A percentile compares a stretch with the other conserved stretches of the same genome.
Evolutionary conservation across 2,113 vertebrate genomes (phyloP).

Genomic region (Poicephalus meyeri): DNA sequence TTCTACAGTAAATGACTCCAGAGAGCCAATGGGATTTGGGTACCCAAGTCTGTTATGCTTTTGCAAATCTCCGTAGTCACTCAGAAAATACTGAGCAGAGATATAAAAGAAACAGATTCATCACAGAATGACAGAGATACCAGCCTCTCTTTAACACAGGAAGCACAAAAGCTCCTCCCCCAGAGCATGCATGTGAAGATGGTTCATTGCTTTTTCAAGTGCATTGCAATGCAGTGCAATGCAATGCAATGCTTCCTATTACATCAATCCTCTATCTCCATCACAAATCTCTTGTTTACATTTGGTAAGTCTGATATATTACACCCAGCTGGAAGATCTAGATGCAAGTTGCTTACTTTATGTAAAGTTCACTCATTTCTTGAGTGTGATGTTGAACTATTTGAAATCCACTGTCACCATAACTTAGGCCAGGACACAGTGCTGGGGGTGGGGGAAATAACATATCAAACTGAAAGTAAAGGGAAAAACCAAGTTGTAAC

Average conservation of each 20-base stretch:
- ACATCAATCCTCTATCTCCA: neutral
- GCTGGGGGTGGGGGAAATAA: neutral
- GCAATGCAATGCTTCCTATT: neutral
- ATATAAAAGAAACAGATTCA: neutral
- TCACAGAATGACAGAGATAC: neutral
- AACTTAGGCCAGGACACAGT: neutral
- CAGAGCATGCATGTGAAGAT: neutral
- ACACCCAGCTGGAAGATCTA: neutral
- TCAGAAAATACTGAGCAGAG: neutral
- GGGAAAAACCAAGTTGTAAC: slow-evolving; percentile 22
- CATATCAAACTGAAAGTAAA: slow-evolving; percentile 17
- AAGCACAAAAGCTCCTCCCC: neutral
- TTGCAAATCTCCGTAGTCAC: neutral
- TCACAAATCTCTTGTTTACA: neutral
- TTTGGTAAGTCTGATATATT: neutral
- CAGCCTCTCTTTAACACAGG: neutral
- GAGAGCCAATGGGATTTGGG: neutral
- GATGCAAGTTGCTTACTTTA: neutral
- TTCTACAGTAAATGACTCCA: neutral
- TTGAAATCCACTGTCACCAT: neutral
- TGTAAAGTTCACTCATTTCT: neutral
- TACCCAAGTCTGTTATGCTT: neutral
- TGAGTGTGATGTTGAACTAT: neutral
- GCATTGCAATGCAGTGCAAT: neutral
- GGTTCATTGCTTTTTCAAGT: neutral